Percentiles rank a stretch among this genome's conserved stretches.
Conservation (phyloP, 2,113 vertebrate species). For the Dendropsophus ebraccatus region DNA sequence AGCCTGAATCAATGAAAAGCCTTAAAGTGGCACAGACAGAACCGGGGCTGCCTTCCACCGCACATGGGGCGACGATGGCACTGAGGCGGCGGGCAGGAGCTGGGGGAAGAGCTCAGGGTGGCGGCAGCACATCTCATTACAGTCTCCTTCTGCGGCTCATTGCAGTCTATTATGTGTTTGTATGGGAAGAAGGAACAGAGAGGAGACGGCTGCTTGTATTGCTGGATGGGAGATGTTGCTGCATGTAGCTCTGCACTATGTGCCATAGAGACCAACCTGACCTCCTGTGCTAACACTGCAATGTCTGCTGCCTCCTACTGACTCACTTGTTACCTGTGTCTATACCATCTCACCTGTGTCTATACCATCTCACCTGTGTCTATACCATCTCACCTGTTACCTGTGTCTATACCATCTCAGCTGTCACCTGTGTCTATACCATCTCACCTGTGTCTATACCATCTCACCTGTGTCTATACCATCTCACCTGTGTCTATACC, state of each 20-base stretch:
- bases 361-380: background rate
- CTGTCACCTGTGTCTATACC: background rate
- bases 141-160: background rate
- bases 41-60: background rate
- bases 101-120: background rate
- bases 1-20: conserved; percentile 31
- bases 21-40: conserved; percentile 8
- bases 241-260: background rate
- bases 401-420: no score
- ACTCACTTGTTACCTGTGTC: background rate
- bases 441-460: background rate
- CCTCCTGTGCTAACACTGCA: background rate
- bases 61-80: background rate
- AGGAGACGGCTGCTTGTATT: no score
- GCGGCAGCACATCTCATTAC: background rate
- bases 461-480: background rate
- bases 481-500: background rate
- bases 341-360: background rate
- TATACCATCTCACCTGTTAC: background rate
- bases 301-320: background rate
- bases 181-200: background rate
- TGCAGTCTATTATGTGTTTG: background rate
- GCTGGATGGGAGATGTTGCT: background rate
- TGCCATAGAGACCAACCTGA: background rate
- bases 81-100: background rate